These are phyloP conservation scores for Halictus quadricinctus DNA, from an alignment of 2,888 invertebrate species.

Conservation along the genomic window DNA sequence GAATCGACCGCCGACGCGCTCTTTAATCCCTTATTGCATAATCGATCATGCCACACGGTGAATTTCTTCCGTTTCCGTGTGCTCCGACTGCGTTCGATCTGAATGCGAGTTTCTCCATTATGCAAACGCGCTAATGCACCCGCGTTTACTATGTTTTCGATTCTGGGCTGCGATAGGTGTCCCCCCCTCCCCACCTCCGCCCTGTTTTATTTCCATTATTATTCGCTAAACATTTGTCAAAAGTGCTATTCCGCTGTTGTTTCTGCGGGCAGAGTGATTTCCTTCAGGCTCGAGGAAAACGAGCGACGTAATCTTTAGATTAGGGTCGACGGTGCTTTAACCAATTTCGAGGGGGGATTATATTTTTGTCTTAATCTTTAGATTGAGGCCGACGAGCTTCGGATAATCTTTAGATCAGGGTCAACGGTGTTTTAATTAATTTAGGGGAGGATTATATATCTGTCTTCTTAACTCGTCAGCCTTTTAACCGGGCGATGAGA, in stretches of 20 bases:
- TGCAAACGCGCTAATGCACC: conserved; percentile 7
- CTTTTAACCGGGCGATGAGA: neutral
- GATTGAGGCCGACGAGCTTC: neutral
- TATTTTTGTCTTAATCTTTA: conserved; percentile 9
- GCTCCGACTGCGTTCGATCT: conserved; percentile 28
- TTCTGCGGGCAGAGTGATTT: neutral
- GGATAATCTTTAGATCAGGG: conserved; percentile 15
- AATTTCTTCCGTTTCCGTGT: conserved; percentile 32
- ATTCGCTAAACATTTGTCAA: neutral
- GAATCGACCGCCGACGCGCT: conserved; percentile 41
- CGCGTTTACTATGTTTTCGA: neutral
- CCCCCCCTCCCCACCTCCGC: too few relatives aligned
- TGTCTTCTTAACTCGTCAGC: neutral
- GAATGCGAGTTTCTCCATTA: conserved; percentile 1
- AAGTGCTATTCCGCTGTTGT: neutral
- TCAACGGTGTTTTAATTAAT: conserved; percentile 10
- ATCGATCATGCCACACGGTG: conserved; percentile 17
- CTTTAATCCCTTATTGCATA: conserved; percentile 64
- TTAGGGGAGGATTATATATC: neutral
- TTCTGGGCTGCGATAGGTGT: neutral
- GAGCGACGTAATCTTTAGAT: neutral
- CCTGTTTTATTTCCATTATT: neutral
- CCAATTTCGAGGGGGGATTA: neutral
- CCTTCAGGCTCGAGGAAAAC: neutral
- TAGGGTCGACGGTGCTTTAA: neutral